Evolutionary conservation across 2,888 invertebrate species (phyloP).

Genomic region (Acanthoscelides obtectus): DNA sequence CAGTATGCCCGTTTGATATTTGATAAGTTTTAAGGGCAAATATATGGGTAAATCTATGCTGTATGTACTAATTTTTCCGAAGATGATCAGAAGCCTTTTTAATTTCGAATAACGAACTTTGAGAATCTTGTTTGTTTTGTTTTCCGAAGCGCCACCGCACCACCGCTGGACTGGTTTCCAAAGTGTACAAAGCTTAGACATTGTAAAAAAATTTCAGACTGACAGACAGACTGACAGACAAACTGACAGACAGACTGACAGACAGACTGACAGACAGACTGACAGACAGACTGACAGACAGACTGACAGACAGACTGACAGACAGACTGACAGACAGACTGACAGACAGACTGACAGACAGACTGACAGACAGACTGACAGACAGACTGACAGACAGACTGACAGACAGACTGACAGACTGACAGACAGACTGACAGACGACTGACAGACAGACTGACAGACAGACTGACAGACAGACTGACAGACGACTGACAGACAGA

Average conservation of each 20-base stretch:
- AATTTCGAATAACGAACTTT: no score
- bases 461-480: conserved; percentile 6
- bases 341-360: conserved; percentile 17
- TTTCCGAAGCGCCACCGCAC: no score
- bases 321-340: conserved; percentile 18
- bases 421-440: conserved; percentile 6
- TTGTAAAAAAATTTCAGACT: no score
- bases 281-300: conserved; percentile 17
- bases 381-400: conserved; percentile 12
- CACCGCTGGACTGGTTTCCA: no score
- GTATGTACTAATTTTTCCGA: no score
- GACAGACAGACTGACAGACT: conserved; percentile 15
- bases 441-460: no score
- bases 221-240: conserved; percentile 14
- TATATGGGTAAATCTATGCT: no score
- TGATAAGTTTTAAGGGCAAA: no score
- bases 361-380: conserved; percentile 15
- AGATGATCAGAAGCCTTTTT: no score
- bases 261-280: conserved; percentile 17
- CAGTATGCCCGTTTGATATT: no score
- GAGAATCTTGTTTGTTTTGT: no score
- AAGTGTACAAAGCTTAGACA: no score
- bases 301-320: conserved; percentile 18
- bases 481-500: conserved; percentile 16
- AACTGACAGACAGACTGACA: conserved; percentile 11